phyloP scores from a whole-genome alignment of 1,140 invertebrate genomes.

The Pseudomyrmex cubaensis region DNA sequence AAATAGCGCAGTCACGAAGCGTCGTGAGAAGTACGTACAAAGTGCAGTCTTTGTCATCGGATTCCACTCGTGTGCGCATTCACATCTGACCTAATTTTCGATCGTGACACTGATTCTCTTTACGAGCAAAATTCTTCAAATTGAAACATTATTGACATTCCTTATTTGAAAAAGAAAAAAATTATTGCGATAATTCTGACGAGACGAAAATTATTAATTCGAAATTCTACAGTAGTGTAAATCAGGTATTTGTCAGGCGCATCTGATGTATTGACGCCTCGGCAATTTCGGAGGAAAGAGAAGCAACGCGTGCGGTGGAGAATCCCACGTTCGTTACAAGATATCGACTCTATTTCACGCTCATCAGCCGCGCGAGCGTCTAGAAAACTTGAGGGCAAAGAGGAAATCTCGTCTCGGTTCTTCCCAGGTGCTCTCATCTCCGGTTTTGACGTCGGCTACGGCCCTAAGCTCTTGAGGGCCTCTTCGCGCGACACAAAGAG shows the following conservation, averaged over 20 bases:
- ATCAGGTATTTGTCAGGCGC: background rate
- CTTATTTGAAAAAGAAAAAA: too few relatives aligned
- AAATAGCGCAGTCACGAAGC: constrained; percentile 43
- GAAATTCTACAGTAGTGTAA: constrained; percentile 15
- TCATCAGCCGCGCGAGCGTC: constrained; percentile 42
- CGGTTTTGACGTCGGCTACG: constrained; percentile 66
- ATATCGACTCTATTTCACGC: constrained; percentile 65
- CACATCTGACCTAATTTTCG: constrained; percentile 16
- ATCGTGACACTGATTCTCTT: too few relatives aligned
- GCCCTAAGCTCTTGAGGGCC: constrained; percentile 62
- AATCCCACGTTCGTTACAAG: constrained; percentile 40
- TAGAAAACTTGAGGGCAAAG: constrained; percentile 63
- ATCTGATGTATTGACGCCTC: background rate
- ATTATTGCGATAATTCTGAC: too few relatives aligned
- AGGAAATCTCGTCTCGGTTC: constrained; percentile 72
- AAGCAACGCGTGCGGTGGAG: background rate
- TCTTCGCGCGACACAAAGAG: constrained; percentile 66
- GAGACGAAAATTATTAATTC: background rate
- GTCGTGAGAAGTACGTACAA: constrained; percentile 6
- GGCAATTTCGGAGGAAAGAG: background rate
- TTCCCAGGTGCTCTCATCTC: constrained; percentile 67
- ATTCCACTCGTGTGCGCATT: background rate
- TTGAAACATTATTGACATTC: too few relatives aligned
- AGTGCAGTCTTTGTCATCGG: constrained; percentile 24
- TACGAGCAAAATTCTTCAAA: too few relatives aligned